Conservation (phyloP, 1,140 invertebrate genomes). For the Reticulitermes speratus region DNA sequence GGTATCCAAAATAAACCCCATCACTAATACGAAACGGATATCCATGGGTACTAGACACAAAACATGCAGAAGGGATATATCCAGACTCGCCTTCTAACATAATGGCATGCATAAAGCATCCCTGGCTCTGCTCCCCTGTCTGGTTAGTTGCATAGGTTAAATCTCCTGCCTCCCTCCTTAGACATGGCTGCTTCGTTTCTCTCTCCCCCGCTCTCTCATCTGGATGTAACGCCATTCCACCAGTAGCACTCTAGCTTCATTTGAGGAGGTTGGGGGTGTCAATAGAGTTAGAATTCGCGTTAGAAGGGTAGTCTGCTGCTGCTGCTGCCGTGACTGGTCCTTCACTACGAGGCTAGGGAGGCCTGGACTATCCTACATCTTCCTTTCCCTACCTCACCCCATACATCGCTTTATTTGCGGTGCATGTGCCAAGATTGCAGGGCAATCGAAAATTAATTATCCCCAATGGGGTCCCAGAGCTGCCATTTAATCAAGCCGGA, state of each 20-base stretch:
- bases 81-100: not conserved
- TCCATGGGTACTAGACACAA: not conserved
- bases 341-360: not conserved
- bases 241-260: not conserved
- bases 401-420: slow-evolving; percentile 37
- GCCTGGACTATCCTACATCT: not conserved
- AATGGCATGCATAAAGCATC: slow-evolving; percentile 18
- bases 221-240: not conserved
- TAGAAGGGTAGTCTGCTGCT: not conserved
- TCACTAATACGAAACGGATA: not conserved
- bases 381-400: not conserved
- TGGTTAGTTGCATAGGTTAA: slow-evolving; percentile 16
- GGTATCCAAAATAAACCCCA: not conserved
- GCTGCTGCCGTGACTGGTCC: not conserved
- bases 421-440: slow-evolving; percentile 39
- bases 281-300: not conserved
- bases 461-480: slow-evolving; percentile 37
- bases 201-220: not conserved
- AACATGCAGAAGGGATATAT: not conserved
- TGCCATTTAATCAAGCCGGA: slow-evolving; percentile 37
- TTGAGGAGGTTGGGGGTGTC: not conserved
- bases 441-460: slow-evolving; percentile 42
- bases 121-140: not conserved
- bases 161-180: not conserved
- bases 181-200: not conserved